phyloP scores from a whole-genome alignment of 2,113 vertebrate genomes.

The Dicerorhinus sumatrensis region DNA sequence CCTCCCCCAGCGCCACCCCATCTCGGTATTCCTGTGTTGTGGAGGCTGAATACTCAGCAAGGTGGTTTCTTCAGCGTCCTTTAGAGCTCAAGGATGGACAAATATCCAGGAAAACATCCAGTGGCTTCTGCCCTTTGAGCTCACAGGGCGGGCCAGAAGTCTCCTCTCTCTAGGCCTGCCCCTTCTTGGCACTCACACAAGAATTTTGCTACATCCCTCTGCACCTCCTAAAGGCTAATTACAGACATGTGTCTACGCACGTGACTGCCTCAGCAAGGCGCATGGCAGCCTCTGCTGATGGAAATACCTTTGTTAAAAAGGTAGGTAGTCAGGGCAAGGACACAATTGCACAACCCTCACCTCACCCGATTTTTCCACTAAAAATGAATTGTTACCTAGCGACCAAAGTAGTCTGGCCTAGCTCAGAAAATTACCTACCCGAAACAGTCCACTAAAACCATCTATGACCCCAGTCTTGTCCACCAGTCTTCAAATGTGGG shows the following conservation, averaged over 20 bases:
- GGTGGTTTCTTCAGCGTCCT: not conserved
- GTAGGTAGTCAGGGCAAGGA: not conserved
- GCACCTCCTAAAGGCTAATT: not conserved
- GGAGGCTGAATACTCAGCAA: not conserved
- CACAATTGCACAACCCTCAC: not conserved
- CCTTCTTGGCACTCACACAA: not conserved
- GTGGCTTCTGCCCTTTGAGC: not conserved
- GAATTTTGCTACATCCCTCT: not conserved
- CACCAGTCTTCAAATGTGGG: not conserved
- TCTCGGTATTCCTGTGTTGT: not conserved
- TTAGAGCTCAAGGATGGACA: not conserved
- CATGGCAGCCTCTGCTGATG: not conserved
- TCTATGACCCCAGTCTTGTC: not conserved
- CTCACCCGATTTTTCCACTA: not conserved
- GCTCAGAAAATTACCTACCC: not conserved
- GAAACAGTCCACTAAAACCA: not conserved
- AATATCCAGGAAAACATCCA: not conserved
- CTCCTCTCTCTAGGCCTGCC: not conserved
- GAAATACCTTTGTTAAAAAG: not conserved
- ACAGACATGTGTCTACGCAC: not conserved
- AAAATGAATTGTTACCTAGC: constrained; percentile 1
- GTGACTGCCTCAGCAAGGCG: not conserved
- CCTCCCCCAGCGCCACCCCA: fast-evolving
- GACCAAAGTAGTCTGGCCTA: not conserved
- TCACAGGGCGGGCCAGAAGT: not conserved